Percentiles rank a stretch among this genome's conserved stretches.
These are phyloP conservation scores for Indri indri DNA, from an alignment of 2,113 vertebrate genomes.

Conservation along the genomic window DNA sequence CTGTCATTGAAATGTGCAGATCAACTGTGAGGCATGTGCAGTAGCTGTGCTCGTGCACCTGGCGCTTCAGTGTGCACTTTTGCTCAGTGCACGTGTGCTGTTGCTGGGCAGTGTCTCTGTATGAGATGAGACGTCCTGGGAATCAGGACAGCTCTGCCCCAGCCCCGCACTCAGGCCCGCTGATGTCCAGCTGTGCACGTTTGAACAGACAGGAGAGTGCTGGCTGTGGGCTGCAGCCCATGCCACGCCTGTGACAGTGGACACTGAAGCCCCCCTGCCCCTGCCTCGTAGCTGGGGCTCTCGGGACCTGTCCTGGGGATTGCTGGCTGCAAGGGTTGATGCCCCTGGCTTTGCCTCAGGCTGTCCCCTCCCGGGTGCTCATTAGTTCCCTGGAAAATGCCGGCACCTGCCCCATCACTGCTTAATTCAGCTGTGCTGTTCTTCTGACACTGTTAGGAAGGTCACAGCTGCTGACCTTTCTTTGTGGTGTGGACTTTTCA, in stretches of 20 bases:
- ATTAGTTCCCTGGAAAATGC: constrained; percentile 62
- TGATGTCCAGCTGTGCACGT: no score
- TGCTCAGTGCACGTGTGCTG: not conserved
- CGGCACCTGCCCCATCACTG: constrained; percentile 36
- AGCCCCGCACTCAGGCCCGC: no score
- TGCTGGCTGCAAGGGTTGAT: constrained; percentile 43
- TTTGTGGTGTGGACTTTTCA: not conserved
- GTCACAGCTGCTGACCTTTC: constrained; percentile 35
- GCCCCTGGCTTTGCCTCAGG: constrained; percentile 75
- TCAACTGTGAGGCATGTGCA: not conserved
- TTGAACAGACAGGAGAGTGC: not conserved
- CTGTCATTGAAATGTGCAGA: not conserved
- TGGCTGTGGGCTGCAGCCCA: not conserved
- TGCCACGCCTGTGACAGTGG: not conserved
- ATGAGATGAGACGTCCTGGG: no score
- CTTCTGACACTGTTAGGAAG: not conserved
- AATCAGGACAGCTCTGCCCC: not conserved
- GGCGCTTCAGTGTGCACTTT: not conserved
- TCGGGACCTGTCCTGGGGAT: not conserved
- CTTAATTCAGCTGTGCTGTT: constrained; percentile 59
- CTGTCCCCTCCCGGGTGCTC: constrained; percentile 51
- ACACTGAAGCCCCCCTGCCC: not conserved
- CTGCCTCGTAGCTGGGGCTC: not conserved
- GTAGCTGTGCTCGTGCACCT: not conserved
- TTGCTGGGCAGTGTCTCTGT: rapidly evolving